phyloP scores from a whole-genome alignment of 2,888 invertebrate genomes.

The Drosophila suboccidentalis region DNA sequence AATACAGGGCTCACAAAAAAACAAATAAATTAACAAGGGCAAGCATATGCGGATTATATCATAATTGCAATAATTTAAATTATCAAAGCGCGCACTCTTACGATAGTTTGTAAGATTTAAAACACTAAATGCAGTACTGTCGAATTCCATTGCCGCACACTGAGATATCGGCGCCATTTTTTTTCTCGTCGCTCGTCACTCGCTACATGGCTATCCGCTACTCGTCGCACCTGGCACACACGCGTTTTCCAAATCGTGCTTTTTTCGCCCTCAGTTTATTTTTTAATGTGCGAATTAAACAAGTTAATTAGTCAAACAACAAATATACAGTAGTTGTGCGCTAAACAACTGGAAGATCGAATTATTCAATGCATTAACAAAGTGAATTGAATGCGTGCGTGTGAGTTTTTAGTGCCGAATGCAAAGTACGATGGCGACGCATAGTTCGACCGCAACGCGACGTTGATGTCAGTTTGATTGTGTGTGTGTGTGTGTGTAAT shows the following conservation, averaged over 20 bases:
- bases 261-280: conserved; percentile 69
- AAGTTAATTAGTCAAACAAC: conserved; percentile 29
- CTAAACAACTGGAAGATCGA: conserved; percentile 4
- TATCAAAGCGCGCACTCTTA: not conserved
- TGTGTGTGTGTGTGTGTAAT: conserved; percentile 40
- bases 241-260: conserved; percentile 76
- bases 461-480: conserved; percentile 52
- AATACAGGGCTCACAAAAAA: too few species aligned
- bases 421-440: conserved; percentile 68
- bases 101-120: conserved; percentile 11
- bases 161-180: conserved; percentile 64
- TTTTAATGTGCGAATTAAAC: conserved; percentile 53
- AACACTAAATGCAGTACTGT: not conserved
- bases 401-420: conserved; percentile 53
- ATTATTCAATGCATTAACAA: conserved; percentile 4
- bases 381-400: conserved; percentile 34
- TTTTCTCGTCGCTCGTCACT: conserved; percentile 53
- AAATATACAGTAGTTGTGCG: conserved; percentile 17
- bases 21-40: too few species aligned
- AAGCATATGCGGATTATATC: not conserved
- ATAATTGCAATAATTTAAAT: not conserved
- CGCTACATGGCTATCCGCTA: conserved; percentile 45
- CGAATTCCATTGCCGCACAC: conserved; percentile 24
- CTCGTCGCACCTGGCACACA: conserved; percentile 67
- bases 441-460: conserved; percentile 63